Evolutionary conservation across 1,140 invertebrate species (phyloP).

Genomic region (Nebria ingens): DNA sequence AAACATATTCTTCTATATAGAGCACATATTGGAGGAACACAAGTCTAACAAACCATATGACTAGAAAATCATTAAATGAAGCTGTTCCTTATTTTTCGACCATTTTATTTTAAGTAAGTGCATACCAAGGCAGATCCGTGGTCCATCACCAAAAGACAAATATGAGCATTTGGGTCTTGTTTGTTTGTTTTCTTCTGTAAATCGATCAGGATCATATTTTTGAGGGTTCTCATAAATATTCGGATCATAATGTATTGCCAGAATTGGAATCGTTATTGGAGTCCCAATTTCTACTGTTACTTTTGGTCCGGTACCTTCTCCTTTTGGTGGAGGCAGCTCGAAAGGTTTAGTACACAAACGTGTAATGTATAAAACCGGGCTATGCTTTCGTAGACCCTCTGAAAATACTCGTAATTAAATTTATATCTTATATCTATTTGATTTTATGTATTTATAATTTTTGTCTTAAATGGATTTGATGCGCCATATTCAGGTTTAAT

Average conservation of each 20-base stretch:
- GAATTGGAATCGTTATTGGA: constrained; percentile 25
- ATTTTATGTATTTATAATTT: no score
- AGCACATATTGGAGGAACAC: no score
- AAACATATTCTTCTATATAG: no score
- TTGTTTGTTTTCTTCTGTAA: constrained; percentile 29
- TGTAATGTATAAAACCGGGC: constrained; percentile 24
- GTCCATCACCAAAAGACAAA: constrained; percentile 43
- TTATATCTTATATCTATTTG: no score
- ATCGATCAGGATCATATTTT: constrained; percentile 47
- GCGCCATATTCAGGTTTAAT: no score
- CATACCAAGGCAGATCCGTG: constrained; percentile 43
- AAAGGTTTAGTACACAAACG: constrained; percentile 27
- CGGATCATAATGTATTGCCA: constrained; percentile 29
- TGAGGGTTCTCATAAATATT: constrained; percentile 43
- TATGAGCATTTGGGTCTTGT: constrained; percentile 30
- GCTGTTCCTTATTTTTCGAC: no score
- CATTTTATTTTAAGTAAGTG: no score
- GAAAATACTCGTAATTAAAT: no score
- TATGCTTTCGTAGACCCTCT: constrained; percentile 31
- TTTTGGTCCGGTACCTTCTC: not conserved
- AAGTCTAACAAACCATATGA: no score
- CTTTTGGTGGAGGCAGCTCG: constrained; percentile 18
- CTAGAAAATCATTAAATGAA: no score
- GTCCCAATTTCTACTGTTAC: constrained; percentile 22
- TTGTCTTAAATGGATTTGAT: no score